Percentiles rank a stretch among this genome's conserved stretches.
Evolutionary conservation across 1,140 invertebrate species (phyloP).

Genomic region (Asbolus verrucosus): DNA sequence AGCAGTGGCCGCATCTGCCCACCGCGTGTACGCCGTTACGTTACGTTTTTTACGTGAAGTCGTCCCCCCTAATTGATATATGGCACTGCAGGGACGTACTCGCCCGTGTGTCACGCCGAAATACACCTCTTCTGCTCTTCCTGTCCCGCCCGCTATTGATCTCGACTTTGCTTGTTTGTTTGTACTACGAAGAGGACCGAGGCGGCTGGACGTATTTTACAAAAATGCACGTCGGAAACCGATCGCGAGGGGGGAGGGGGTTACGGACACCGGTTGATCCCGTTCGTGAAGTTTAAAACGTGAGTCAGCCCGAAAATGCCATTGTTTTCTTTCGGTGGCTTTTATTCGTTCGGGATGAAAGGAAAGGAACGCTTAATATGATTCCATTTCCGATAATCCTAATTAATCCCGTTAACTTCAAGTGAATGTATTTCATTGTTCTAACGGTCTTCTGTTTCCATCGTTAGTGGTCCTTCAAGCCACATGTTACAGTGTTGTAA

Average conservation of each 20-base stretch:
- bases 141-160: constrained; percentile 49
- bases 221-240: constrained; percentile 12
- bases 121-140: constrained; percentile 14
- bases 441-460: no score
- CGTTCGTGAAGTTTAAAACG: no score
- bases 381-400: no score
- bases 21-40: constrained; percentile 45
- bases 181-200: constrained; percentile 47
- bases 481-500: no score
- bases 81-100: constrained; percentile 54
- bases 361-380: no score
- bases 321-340: no score
- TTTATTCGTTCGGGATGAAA: no score
- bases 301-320: no score
- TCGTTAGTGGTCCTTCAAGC: no score
- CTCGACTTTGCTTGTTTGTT: constrained; percentile 51
- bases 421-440: no score
- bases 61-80: constrained; percentile 57
- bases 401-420: no score
- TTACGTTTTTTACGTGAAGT: constrained; percentile 49
- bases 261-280: constrained; percentile 28
- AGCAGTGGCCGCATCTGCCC: constrained; percentile 52
- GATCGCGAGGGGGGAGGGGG: neutral
- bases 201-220: constrained; percentile 31
- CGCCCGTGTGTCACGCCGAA: constrained; percentile 26